phyloP scores from a whole-genome alignment of 2,888 invertebrate genomes.

The Apeira syringaria region DNA sequence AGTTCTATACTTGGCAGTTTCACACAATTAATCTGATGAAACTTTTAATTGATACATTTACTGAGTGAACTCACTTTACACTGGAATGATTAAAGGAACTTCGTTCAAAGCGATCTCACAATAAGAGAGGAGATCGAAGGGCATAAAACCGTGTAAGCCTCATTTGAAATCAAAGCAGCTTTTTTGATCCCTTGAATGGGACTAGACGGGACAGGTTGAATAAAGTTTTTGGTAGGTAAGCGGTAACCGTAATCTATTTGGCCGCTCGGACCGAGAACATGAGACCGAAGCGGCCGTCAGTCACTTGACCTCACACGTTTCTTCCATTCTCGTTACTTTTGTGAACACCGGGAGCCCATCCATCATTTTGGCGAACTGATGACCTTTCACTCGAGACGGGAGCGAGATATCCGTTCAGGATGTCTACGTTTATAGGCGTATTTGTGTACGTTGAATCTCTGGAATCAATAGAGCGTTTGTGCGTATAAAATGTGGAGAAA shows the following conservation, averaged over 20 bases:
- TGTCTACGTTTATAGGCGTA: constrained; percentile 36
- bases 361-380: constrained; percentile 65
- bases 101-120: constrained; percentile 37
- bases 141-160: constrained; percentile 38
- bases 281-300: constrained; percentile 54
- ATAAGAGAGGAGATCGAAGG: constrained; percentile 31
- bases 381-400: constrained; percentile 54
- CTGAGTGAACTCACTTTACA: constrained; percentile 29
- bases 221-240: constrained; percentile 53
- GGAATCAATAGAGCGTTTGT: constrained; percentile 20
- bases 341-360: constrained; percentile 61
- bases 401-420: constrained; percentile 44
- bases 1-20: constrained; percentile 43
- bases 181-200: constrained; percentile 57
- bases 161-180: constrained; percentile 57
- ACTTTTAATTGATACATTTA: constrained; percentile 54
- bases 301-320: constrained; percentile 68
- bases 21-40: constrained; percentile 43
- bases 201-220: constrained; percentile 52
- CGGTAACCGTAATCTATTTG: constrained; percentile 67
- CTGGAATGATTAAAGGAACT: constrained; percentile 46
- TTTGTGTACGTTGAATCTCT: constrained; percentile 17
- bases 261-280: constrained; percentile 57
- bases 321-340: constrained; percentile 67
- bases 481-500: constrained; percentile 15